phyloP scores from a whole-genome alignment of 2,113 vertebrate species.

The Xiphophorus hellerii region DNA sequence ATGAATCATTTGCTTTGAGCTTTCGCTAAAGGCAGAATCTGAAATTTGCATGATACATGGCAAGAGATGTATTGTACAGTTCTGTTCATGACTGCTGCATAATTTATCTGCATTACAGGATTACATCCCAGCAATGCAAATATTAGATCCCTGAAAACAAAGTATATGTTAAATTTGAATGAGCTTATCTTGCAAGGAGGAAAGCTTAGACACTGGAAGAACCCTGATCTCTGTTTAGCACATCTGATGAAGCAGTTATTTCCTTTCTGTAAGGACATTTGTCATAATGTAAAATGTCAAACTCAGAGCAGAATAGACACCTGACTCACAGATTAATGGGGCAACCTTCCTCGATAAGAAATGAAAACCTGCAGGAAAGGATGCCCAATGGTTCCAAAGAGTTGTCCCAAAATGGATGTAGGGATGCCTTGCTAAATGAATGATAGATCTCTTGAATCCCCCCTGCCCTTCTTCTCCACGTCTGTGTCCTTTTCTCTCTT shows the following conservation, averaged over 20 bases:
- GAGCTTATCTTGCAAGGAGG: slow-evolving; percentile 3
- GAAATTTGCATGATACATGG: slow-evolving; percentile 44
- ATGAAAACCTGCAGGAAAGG: slow-evolving; percentile 7
- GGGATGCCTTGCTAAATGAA: slow-evolving; percentile 51
- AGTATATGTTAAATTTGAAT: slow-evolving; percentile 29
- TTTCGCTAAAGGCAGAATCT: slow-evolving; percentile 35
- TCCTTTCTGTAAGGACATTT: neutral
- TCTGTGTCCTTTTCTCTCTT: slow-evolving; percentile 30
- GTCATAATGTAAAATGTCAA: neutral
- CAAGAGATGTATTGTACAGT: neutral
- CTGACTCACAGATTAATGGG: slow-evolving; percentile 16
- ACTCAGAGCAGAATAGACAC: neutral
- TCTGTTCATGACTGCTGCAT: slow-evolving; percentile 30
- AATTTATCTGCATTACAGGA: slow-evolving; percentile 43
- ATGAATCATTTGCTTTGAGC: slow-evolving; percentile 32
- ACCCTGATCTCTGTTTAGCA: neutral
- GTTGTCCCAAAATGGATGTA: slow-evolving; percentile 25
- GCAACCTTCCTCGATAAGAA: slow-evolving; percentile 17
- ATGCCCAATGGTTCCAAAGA: slow-evolving; percentile 6
- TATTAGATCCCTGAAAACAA: slow-evolving; percentile 54
- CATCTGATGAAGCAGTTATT: slow-evolving; percentile 5
- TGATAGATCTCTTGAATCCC: slow-evolving; percentile 52
- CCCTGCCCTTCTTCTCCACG: slow-evolving; percentile 12
- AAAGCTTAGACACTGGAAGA: slow-evolving; percentile 8
- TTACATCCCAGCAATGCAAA: slow-evolving; percentile 44